Percentiles rank a stretch among this genome's conserved stretches.
Evolutionary conservation across 2,113 vertebrate genomes (phyloP).

Genomic region (Chaenocephalus aceratus): DNA sequence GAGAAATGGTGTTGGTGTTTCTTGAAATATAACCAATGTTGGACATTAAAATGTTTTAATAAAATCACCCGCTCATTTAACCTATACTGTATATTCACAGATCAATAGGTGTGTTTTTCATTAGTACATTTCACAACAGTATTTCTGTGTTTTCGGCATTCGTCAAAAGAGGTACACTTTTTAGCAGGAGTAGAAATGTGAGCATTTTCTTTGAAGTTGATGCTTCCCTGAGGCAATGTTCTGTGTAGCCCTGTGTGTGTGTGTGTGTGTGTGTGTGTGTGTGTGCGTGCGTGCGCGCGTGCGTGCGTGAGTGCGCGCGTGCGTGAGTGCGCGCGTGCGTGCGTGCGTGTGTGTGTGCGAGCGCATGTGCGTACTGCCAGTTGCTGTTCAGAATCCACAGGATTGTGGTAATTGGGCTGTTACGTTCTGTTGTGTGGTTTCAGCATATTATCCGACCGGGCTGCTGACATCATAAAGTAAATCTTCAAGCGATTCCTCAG

Average conservation of each 20-base stretch:
- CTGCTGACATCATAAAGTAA: slow-evolving; percentile 36
- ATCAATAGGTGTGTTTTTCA: neutral
- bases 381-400: slow-evolving; percentile 9
- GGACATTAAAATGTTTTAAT: neutral
- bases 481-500: slow-evolving; percentile 44
- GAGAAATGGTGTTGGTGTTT: neutral
- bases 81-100: neutral
- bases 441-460: slow-evolving; percentile 38
- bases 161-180: slow-evolving; percentile 14
- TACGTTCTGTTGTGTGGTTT: slow-evolving; percentile 36
- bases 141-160: neutral
- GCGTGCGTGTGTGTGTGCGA: neutral
- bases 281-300: too few species aligned
- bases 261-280: neutral
- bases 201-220: slow-evolving; percentile 26
- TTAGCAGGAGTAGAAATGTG: slow-evolving; percentile 8
- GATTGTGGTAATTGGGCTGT: slow-evolving; percentile 34
- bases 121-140: neutral
- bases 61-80: neutral
- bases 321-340: neutral
- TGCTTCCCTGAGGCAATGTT: slow-evolving; percentile 20
- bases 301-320: too few species aligned
- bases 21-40: neutral
- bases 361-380: neutral
- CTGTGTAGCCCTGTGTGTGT: neutral